Evolutionary conservation across 2,797 vertebrate species (phyloP).

Genomic region (Neomorphus geoffroyi): DNA sequence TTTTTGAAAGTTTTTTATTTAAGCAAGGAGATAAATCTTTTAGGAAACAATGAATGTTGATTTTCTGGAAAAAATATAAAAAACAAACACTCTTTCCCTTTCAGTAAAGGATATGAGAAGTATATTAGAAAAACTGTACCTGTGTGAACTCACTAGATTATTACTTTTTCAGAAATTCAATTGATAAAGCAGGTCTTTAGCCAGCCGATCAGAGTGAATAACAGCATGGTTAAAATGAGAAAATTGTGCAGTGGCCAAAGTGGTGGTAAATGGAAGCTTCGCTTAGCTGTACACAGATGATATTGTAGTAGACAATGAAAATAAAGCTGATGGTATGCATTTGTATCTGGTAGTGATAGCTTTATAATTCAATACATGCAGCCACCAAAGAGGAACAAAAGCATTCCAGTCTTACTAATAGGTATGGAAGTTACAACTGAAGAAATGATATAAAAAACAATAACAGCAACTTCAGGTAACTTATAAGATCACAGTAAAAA

Average conservation of each 20-base stretch:
- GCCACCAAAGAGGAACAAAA: slow-evolving; percentile 21
- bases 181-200: not conserved
- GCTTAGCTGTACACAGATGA: not conserved
- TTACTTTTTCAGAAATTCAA: not conserved
- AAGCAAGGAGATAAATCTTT: not conserved
- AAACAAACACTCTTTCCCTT: not conserved
- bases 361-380: slow-evolving; percentile 43
- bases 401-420: not conserved
- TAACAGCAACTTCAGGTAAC: not conserved
- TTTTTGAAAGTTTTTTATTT: not conserved
- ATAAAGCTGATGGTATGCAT: slow-evolving; percentile 16
- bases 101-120: not conserved
- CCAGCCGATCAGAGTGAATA: not conserved
- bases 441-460: not conserved
- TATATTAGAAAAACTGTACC: not conserved
- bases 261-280: slow-evolving; percentile 11
- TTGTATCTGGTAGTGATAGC: not conserved
- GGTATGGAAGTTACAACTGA: not conserved
- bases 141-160: not conserved
- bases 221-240: not conserved
- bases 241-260: slow-evolving; percentile 5
- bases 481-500: not conserved
- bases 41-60: not conserved
- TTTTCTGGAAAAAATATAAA: not conserved
- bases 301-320: not conserved